Evolutionary conservation across 1,140 invertebrate genomes (phyloP), one percentile per base, ranked within the genome.

Genomic region (Papilio helenus): DNA sequence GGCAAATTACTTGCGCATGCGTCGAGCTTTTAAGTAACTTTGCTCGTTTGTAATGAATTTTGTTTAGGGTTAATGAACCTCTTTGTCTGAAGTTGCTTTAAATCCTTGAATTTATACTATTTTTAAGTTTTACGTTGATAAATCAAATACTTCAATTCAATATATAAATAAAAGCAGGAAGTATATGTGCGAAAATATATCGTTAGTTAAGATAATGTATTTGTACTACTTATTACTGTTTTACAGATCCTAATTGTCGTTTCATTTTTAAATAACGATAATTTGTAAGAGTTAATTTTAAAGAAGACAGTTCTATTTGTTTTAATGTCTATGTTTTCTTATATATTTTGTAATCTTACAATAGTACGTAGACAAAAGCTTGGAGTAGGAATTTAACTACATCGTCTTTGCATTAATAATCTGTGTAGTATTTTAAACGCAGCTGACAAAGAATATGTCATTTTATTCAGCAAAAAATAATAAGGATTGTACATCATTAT

Each of bases 1-100:
- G 72, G 46, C 68, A 72, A 72, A 79, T 79, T 79, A 79, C 68
- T 49, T 49, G 65, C 77, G 65, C 77, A 79, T 68, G 77, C 77
- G 20, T 29, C 55, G 76, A 42, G 34, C 26, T 77, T 61, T 77
- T 77, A 77, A 77, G 76, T 77, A 77, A 77, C 76, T 61, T 58
- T 4, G 20, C 42, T 51, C 72, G 44, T 46, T 46, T 49, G n/a
- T 73, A 73, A 42, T 73, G 46, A 73, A 73, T 46, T 73, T 46
- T 51, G 42, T 68, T 68, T 68, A 20, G 58, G 61, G 61, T 68
- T 29, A 68, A 29, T 68, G 26, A 68, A 68, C 61, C 14, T 26
- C 58, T 68, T 68, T 29, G 14, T 34, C 23, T 29, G 61, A 29
- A 68, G 26, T 3, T 23, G 29, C 10, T 26, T 61, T 46, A 10